These are phyloP conservation scores for Clinocottus analis DNA, from an alignment of 2,113 vertebrate genomes.

Conservation along the genomic window DNA sequence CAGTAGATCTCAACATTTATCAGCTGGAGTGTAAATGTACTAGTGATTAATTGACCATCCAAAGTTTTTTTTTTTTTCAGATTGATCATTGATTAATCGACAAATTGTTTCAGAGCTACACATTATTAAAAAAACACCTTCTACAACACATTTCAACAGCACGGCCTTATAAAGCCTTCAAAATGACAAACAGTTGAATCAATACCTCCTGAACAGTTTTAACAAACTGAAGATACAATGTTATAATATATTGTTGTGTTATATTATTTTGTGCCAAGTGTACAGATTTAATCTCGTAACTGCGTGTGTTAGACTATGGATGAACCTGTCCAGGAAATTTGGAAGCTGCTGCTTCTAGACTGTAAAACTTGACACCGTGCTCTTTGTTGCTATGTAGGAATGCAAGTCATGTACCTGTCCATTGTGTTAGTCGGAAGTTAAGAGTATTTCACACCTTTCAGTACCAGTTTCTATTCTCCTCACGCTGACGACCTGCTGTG, in stretches of 20 bases:
- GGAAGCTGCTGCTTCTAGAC: background rate
- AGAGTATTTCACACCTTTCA: conserved; percentile 18
- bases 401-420: conserved; percentile 27
- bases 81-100: background rate
- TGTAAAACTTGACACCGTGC: background rate
- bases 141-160: background rate
- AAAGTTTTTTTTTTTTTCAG: background rate
- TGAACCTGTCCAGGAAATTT: background rate
- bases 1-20: background rate
- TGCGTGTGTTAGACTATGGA: background rate
- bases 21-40: background rate
- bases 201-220: background rate
- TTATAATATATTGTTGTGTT: background rate
- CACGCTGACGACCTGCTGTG: background rate
- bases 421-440: conserved; percentile 4
- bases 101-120: background rate
- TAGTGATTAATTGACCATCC: background rate
- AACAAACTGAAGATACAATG: background rate
- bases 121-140: background rate
- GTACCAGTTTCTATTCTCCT: conserved; percentile 22
- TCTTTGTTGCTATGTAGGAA: conserved; percentile 30
- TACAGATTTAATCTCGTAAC: background rate
- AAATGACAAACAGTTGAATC: background rate
- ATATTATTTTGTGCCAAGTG: background rate
- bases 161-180: no score